Conservation (phyloP, 2,888 invertebrate species). For the Chymomyza amoena region DNA sequence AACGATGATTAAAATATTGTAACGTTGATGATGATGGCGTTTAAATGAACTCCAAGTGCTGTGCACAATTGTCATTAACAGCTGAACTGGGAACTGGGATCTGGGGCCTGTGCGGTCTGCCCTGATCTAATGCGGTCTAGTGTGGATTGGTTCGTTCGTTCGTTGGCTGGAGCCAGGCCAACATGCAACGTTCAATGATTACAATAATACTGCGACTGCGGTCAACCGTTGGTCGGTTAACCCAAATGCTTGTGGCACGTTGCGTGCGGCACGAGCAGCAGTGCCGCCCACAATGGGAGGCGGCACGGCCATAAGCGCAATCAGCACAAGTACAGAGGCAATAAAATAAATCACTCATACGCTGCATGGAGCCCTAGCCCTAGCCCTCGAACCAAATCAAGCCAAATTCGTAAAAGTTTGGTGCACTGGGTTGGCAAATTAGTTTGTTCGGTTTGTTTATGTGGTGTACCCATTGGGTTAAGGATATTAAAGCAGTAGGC, state of each 20-base stretch:
- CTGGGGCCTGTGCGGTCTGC: too few species aligned
- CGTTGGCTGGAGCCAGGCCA: neutral
- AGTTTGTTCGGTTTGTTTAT: too few species aligned
- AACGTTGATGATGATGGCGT: neutral
- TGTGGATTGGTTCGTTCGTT: neutral
- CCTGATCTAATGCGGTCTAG: too few species aligned
- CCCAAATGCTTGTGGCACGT: neutral
- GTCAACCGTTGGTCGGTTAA: neutral
- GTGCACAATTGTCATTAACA: neutral
- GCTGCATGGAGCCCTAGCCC: constrained; percentile 23
- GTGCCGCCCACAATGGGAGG: neutral
- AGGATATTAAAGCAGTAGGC: too few species aligned
- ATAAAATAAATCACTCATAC: constrained; percentile 70
- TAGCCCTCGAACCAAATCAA: neutral
- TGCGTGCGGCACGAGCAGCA: neutral
- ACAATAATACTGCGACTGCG: neutral
- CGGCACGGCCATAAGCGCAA: neutral
- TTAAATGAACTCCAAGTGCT: neutral
- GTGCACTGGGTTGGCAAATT: neutral
- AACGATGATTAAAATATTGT: neutral
- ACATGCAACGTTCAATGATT: neutral
- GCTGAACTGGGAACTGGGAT: neutral
- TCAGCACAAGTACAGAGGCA: constrained; percentile 3
- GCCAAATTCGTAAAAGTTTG: neutral
- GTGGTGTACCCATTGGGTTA: too few species aligned